A percentile compares a stretch with the other conserved stretches of the same genome.
phyloP scores from a whole-genome alignment of 2,113 vertebrate genomes.

The Xenopus tropicalis region UCB_Xtro_10.0 CM004444.2:136805001-136805500 shows the following conservation, averaged over 20 bases:
- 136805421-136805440: too few species aligned
- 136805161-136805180: constrained; percentile 46
- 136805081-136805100: constrained; percentile 45
- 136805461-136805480: too few species aligned
- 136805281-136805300: constrained; percentile 41
- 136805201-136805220: constrained; percentile 51
- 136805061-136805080: constrained; percentile 36
- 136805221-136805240: constrained; percentile 44
- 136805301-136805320: constrained; percentile 37
- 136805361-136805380: background rate
- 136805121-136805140: constrained; percentile 47
- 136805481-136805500: too few species aligned
- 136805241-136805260: constrained; percentile 46
- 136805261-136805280: constrained; percentile 48
- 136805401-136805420: too few species aligned
- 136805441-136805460: too few species aligned
- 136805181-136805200: constrained; percentile 50
- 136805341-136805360: background rate
- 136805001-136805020: constrained; percentile 42
- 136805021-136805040: constrained; percentile 2
- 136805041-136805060: constrained; percentile 28
- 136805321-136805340: constrained; percentile 34
- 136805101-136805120: constrained; percentile 50
- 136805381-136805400: background rate
- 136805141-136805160: constrained; percentile 49